Evolutionary conservation across 2,113 vertebrate species (phyloP).

Genomic region (Holacanthus passer): DNA sequence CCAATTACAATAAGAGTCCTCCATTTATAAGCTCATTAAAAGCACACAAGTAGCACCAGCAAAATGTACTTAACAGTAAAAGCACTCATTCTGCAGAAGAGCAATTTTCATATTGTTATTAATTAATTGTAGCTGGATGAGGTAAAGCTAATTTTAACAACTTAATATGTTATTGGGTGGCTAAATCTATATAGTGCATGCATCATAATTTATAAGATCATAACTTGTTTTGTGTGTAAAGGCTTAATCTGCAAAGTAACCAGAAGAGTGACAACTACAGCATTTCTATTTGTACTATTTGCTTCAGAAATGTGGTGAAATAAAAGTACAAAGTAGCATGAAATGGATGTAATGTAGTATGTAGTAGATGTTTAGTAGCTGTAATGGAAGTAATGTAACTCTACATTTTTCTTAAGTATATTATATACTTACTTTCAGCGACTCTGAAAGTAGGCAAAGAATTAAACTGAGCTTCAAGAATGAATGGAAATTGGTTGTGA

Average conservation of each 20-base stretch:
- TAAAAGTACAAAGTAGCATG: background rate
- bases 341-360: background rate
- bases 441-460: background rate
- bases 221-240: background rate
- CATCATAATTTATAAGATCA: background rate
- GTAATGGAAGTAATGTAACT: background rate
- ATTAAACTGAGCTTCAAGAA: background rate
- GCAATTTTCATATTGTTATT: background rate
- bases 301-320: background rate
- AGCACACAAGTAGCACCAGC: too few species aligned
- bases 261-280: background rate
- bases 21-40: background rate
- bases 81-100: background rate
- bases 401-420: background rate
- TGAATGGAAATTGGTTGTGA: background rate
- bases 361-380: too few species aligned
- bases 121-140: background rate
- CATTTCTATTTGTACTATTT: too few species aligned
- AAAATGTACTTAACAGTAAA: background rate
- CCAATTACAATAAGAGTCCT: background rate
- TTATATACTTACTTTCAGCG: background rate
- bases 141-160: background rate
- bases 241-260: background rate
- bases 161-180: background rate
- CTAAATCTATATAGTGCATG: background rate